Conservation (phyloP, 1,140 invertebrate genomes). For the Pseudomyrmex cubaensis region DNA sequence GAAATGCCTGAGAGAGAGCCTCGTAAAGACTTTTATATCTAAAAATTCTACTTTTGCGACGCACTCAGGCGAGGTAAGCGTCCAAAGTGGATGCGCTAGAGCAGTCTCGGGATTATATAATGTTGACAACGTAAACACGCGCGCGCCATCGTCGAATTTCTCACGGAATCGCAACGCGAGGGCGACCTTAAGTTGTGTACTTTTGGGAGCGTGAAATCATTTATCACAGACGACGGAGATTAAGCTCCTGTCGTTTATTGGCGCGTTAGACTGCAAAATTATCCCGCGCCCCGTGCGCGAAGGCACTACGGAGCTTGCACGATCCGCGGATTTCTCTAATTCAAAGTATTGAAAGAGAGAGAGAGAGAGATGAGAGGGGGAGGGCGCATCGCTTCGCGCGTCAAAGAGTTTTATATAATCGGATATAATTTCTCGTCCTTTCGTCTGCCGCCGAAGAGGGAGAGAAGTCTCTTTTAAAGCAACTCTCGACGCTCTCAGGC, state of each 20-base stretch:
- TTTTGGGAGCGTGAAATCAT: constrained; percentile 52
- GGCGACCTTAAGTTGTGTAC: constrained; percentile 47
- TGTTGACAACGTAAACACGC: constrained; percentile 51
- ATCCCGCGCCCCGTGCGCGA: not conserved
- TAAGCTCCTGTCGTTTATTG: constrained; percentile 37
- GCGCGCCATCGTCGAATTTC: constrained; percentile 42
- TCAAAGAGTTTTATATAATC: constrained; percentile 29
- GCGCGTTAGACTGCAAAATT: constrained; percentile 50
- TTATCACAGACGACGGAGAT: constrained; percentile 39
- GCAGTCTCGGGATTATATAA: constrained; percentile 44
- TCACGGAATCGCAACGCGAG: constrained; percentile 20
- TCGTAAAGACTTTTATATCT: not conserved
- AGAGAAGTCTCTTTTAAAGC: constrained; percentile 7
- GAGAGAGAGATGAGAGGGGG: too few relatives aligned
- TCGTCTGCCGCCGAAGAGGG: not conserved
- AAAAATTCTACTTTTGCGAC: constrained; percentile 27
- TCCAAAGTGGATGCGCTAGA: constrained; percentile 37
- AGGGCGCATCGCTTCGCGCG: too few relatives aligned
- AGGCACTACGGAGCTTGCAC: not conserved
- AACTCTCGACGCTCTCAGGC: not conserved
- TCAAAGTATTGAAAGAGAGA: constrained; percentile 20
- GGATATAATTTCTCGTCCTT: constrained; percentile 22
- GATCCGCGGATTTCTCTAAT: not conserved
- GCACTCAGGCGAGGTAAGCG: constrained; percentile 22
- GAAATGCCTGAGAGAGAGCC: not conserved